phyloP scores from a whole-genome alignment of 2,113 vertebrate species.

The Paradoxurus hermaphroditus region DNA sequence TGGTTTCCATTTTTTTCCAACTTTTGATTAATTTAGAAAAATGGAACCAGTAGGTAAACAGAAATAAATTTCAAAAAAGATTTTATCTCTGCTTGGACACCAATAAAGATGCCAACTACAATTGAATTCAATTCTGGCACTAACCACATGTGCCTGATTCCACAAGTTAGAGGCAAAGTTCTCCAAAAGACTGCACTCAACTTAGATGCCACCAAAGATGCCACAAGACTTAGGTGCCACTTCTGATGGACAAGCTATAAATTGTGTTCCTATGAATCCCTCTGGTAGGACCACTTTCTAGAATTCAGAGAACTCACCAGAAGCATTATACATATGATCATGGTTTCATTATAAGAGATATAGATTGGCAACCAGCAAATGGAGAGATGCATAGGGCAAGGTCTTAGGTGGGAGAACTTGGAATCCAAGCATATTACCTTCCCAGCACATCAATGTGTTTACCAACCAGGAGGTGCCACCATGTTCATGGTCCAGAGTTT shows the following conservation, averaged over 20 bases:
- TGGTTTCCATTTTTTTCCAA: not conserved
- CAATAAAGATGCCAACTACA: not conserved
- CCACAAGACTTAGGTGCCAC: not conserved
- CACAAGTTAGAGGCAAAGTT: not conserved
- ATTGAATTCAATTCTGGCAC: not conserved
- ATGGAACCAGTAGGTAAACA: not conserved
- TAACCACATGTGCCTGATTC: not conserved
- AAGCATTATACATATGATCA: not conserved
- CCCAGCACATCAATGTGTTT: not conserved
- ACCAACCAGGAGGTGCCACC: not conserved
- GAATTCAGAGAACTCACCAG: not conserved
- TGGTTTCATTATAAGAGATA: not conserved
- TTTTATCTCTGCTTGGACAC: not conserved
- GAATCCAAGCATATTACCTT: not conserved
- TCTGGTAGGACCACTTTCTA: not conserved
- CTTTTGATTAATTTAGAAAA: not conserved
- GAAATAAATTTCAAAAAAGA: not conserved
- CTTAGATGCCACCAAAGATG: not conserved
- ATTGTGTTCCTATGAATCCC: not conserved
- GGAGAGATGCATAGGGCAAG: not conserved
- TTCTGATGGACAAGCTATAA: not conserved
- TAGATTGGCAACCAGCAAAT: not conserved
- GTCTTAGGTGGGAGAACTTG: not conserved
- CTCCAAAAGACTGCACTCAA: not conserved
- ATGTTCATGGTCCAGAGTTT: not conserved